Evolutionary conservation across 1,140 invertebrate species (phyloP).

Genomic region (Penaeus indicus): DNA sequence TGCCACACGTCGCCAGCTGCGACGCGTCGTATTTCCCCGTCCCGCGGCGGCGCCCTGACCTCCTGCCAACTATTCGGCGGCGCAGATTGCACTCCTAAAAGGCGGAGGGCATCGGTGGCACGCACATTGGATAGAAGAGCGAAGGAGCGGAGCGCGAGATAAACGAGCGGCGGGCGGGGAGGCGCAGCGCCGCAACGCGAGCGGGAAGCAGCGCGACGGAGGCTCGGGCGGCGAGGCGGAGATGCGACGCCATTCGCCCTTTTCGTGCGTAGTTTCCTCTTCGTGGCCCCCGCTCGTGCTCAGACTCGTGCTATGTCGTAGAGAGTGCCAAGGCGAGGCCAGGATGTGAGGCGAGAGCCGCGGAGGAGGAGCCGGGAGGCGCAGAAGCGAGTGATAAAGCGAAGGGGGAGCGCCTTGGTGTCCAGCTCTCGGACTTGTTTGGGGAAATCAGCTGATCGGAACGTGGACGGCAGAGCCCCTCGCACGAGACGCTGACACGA

Average conservation of each 20-base stretch:
- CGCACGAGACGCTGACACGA: neutral
- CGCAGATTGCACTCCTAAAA: no score
- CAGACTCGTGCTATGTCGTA: constrained; percentile 40
- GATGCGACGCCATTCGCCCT: constrained; percentile 54
- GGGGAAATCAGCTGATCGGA: constrained; percentile 56
- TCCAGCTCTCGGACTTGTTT: neutral
- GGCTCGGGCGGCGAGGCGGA: constrained; percentile 12
- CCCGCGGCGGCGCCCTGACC: no score
- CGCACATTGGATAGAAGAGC: no score
- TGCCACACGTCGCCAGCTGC: neutral
- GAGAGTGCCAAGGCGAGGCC: constrained; percentile 35
- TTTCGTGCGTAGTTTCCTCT: constrained; percentile 48
- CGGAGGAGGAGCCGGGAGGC: constrained; percentile 19
- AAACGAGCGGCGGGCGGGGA: neutral
- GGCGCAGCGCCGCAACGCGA: neutral
- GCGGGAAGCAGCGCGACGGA: neutral
- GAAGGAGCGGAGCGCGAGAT: no score
- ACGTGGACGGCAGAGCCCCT: neutral
- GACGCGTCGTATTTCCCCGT: neutral
- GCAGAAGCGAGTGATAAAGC: neutral
- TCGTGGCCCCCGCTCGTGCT: neutral
- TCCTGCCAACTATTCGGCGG: neutral
- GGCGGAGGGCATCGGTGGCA: no score
- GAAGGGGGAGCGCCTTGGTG: constrained; percentile 1
- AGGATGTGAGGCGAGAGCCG: constrained; percentile 40